Evolutionary conservation across 1,140 invertebrate species (phyloP), one percentile per base, ranked within the genome.

Genomic region (Drosophila pectinifera): DNA sequence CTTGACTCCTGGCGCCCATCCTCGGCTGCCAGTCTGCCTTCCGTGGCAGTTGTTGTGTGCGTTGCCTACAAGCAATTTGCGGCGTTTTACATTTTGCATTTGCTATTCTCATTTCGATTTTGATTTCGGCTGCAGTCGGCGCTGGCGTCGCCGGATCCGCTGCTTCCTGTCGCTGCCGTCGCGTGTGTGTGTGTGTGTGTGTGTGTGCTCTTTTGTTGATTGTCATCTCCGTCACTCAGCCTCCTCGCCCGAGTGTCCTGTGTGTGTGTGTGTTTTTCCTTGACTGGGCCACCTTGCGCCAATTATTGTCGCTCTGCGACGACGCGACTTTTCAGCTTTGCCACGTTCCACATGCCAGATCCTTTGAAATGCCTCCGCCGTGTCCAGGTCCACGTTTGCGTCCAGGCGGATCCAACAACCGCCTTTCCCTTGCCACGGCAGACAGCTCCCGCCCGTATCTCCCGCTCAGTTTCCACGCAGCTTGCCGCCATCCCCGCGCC

Each of bases 91-190:
- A 88, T 88, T 88, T 83, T 79, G 57, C 75, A 75, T 83, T 83
- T 86, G 62, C 65, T 64, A 79, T 82, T 86, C 57, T 88, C 74
- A 76, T 76, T 84, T 77, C 77, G 77, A 83, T 75, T 86, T 88
- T 63, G 80, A 53, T 58, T 65, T 81, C 61, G 61, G 70, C 72
- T 74, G 73, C 43, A 51, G 56, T 61, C 24, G 22, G 5, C 24
- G 64, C 26, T 43, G 51, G 26, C 51, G 59, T 58, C 49, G 58
- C 59, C 59, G 73, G 55, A 63, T 63, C 79, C 57, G 58, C 59
- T 63, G 73, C 58, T 67, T 63, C 79, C 57, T 76, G 67, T 62
- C 68, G 64, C 67, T 78, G 53, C 49, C 46, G 49, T 34, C 49
- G 53, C 72, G 63, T 75, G 54, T 57, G 65, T 20, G 24, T 62